Conservation (phyloP, 2,888 invertebrate species). For the Argyresthia albistria region DNA sequence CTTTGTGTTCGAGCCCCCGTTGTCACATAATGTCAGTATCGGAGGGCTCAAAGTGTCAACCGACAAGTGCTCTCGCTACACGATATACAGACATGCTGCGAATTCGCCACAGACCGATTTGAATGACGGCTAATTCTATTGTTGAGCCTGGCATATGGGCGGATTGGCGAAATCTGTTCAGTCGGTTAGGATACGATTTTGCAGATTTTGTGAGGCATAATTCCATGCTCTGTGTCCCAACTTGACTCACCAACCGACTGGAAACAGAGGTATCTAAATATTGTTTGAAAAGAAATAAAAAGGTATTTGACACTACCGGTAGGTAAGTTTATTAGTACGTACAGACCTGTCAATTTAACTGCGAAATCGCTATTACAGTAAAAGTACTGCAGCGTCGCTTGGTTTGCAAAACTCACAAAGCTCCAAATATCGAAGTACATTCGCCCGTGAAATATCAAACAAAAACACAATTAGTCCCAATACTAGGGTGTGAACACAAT, state of each 20-base stretch:
- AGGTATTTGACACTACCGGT: too few relatives aligned
- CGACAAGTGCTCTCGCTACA: constrained; percentile 63
- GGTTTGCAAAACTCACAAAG: constrained; percentile 11
- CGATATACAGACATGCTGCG: constrained; percentile 51
- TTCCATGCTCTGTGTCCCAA: too few relatives aligned
- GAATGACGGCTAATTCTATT: constrained; percentile 70
- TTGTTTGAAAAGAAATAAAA: too few relatives aligned
- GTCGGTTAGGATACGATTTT: too few relatives aligned
- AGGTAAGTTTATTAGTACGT: too few relatives aligned
- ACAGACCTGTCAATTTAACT: too few relatives aligned
- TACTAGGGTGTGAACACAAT: constrained; percentile 40
- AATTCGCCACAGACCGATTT: constrained; percentile 56
- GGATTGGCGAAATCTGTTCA: constrained; percentile 30
- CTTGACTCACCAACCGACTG: too few relatives aligned
- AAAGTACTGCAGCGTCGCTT: too few relatives aligned
- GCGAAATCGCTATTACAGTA: too few relatives aligned
- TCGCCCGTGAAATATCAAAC: constrained; percentile 50
- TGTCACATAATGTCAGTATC: constrained; percentile 68
- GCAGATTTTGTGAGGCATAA: too few relatives aligned
- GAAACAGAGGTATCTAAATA: too few relatives aligned
- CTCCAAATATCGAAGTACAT: constrained; percentile 29
- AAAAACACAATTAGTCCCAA: constrained; percentile 56
- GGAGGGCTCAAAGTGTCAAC: constrained; percentile 64
- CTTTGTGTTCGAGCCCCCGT: constrained; percentile 55
- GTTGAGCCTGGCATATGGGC: constrained; percentile 62